Evolutionary conservation across 2,113 vertebrate genomes (phyloP), one percentile per base, ranked within the genome.

Genomic region (Erythrolamprus reginae): DNA sequence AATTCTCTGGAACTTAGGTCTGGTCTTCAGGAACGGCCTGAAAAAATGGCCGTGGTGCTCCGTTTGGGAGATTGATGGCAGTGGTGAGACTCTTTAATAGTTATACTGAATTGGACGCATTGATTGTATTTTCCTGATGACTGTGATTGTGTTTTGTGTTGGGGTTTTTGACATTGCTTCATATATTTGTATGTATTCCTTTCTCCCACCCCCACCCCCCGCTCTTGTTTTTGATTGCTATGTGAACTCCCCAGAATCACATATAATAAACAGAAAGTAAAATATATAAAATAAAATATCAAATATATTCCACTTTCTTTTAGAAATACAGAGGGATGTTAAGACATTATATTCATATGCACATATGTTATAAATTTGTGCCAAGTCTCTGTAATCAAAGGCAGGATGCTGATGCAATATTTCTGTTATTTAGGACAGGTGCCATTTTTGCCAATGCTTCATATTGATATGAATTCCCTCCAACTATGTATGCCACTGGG

Each of bases 351-450:
- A 48, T 48, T 17, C 9, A 51, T 86, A 48, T 90, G 21, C 23
- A 70, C 28, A 51, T 51, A 53, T 19, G 56, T 38, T 45, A 21
- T 89, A 42, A 61, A 58, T 84, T 58, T 42, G 15, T 52, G 58
- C 28, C 33, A 55, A 85, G 2, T 65, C 89, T 86, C 83, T 10
- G 42, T 12, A 90, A 26, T 45, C 23, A 82, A 84, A 26, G 33
- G 28, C 33, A 77, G 33, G 53, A 82, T 26, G 61, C 33, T 77
- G 9, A 42, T 55, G 10, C 47, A 70, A 70, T 23, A 70, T 4
- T 24, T 70, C 48, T 86, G 84, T 86, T 90, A 86, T 47, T 86
- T 86, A 53, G 77, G 89, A 77, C 56, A 86, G n/a, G 24, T 55
- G n/a, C 61, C 58, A 55, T 28, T 26, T 90, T 21, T 10, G 17